phyloP scores from a whole-genome alignment of 2,113 vertebrate genomes.

The Bos taurus region ARS-UCD2.0 NC_037336.1:28666501-28667000 shows the following conservation, averaged over 20 bases:
- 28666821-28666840: not conserved
- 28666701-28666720: not conserved
- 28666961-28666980: slow-evolving; percentile 11
- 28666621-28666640: not conserved
- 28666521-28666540: slow-evolving; percentile 24
- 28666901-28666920: not conserved
- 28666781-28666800: not conserved
- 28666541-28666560: not conserved
- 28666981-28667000: slow-evolving; percentile 46
- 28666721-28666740: slow-evolving; percentile 45
- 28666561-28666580: not conserved
- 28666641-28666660: not conserved
- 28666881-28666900: not conserved
- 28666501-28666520: not conserved
- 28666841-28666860: not conserved
- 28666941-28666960: slow-evolving; percentile 37
- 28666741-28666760: not conserved
- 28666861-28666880: not conserved
- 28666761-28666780: not conserved
- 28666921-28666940: not conserved
- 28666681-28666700: slow-evolving; percentile 24
- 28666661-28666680: slow-evolving; percentile 36
- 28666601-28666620: not conserved
- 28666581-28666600: not conserved
- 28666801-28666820: not conserved